Percentiles rank a stretch among this genome's conserved stretches.
These are phyloP conservation scores for Branchinecta sandiegonensis DNA, from an alignment of 2,888 invertebrate genomes.

Conservation along the genomic window DNA sequence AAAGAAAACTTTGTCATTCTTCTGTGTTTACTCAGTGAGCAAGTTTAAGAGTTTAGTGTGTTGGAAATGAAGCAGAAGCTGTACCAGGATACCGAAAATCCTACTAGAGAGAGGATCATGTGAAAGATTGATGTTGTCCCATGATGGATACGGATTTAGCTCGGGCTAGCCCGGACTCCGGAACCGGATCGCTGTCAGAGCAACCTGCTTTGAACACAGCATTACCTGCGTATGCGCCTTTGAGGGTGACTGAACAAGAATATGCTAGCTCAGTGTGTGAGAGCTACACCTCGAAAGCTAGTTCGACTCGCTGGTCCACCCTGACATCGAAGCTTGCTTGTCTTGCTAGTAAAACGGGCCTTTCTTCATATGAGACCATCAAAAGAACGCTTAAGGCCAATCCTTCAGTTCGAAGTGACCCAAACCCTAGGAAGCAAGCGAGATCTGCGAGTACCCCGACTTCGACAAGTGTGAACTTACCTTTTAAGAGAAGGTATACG, in stretches of 20 bases:
- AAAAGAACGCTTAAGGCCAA: slow-evolving; percentile 10
- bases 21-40: no score
- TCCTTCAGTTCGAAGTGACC: slow-evolving; percentile 13
- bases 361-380: slow-evolving; percentile 11
- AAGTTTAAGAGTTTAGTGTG: no score
- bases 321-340: slow-evolving; percentile 6
- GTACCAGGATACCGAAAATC: no score
- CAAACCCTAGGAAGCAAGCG: not conserved
- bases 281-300: not conserved
- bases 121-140: no score
- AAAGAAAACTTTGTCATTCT: no score
- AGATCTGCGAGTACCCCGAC: slow-evolving; percentile 12
- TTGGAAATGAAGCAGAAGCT: no score
- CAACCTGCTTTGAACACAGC: not conserved
- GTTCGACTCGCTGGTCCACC: slow-evolving; percentile 5
- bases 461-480: not conserved
- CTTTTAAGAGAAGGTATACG: not conserved
- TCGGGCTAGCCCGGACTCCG: slow-evolving; percentile 22
- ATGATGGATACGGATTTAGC: slow-evolving; percentile 9
- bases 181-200: slow-evolving; percentile 21
- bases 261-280: not conserved
- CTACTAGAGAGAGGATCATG: no score
- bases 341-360: not conserved
- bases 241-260: no score
- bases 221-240: not conserved